Evolutionary conservation across 2,797 vertebrate genomes (phyloP).

Genomic region (Knipowitschia caucasica): DNA sequence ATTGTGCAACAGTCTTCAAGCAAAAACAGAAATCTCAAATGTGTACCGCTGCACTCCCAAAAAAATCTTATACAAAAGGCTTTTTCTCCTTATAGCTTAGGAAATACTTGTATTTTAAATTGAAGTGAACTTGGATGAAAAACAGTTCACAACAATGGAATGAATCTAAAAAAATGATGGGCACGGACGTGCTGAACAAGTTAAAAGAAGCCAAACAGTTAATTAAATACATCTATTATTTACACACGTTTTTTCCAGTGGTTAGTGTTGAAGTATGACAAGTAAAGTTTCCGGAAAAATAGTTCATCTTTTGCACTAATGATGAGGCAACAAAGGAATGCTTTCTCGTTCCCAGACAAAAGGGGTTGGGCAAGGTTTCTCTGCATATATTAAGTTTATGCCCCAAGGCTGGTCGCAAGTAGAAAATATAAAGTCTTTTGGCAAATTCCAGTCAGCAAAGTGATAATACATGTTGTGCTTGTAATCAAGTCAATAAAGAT

Average conservation of each 20-base stretch:
- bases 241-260: constrained; percentile 60
- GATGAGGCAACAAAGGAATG: constrained; percentile 14
- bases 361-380: neutral
- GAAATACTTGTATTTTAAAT: constrained; percentile 38
- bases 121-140: constrained; percentile 47
- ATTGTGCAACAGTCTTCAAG: constrained; percentile 64
- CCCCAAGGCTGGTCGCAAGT: constrained; percentile 4
- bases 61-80: constrained; percentile 23
- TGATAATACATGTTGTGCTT: constrained; percentile 12
- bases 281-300: constrained; percentile 20
- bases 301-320: constrained; percentile 25
- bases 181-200: constrained; percentile 53
- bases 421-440: constrained; percentile 16
- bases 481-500: constrained; percentile 25
- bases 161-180: constrained; percentile 50
- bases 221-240: constrained; percentile 63
- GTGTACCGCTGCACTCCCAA: constrained; percentile 35
- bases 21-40: constrained; percentile 40
- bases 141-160: constrained; percentile 52
- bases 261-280: constrained; percentile 73
- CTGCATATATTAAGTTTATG: neutral
- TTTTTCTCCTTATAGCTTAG: constrained; percentile 20
- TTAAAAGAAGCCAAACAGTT: constrained; percentile 49
- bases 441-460: constrained; percentile 21
- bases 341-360: constrained; percentile 3